Percentiles rank a stretch among this genome's conserved stretches.
Conservation (phyloP, 2,888 invertebrate genomes). For the Lutraria lutraria region DNA sequence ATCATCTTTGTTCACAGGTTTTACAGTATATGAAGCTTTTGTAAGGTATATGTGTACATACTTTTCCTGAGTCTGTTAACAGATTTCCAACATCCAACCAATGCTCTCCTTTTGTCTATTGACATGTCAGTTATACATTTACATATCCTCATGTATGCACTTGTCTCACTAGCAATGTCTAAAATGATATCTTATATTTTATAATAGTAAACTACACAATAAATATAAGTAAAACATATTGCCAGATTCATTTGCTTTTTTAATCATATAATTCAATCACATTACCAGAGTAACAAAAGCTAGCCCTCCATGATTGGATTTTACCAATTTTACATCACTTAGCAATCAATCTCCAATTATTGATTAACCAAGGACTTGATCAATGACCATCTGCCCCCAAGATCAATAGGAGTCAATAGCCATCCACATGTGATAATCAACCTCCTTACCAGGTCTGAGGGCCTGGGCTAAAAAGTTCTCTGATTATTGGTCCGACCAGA, state of each 20-base stretch:
- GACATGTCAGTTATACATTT: slow-evolving; percentile 69
- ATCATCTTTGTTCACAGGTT: too few species aligned
- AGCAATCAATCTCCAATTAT: neutral
- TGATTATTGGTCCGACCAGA: too few species aligned
- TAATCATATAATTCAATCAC: neutral
- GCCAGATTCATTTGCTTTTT: neutral
- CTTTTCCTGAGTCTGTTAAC: neutral
- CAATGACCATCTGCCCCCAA: too few species aligned
- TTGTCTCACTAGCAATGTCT: slow-evolving; percentile 60
- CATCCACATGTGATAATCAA: too few species aligned
- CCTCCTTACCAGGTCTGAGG: too few species aligned
- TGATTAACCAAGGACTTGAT: too few species aligned
- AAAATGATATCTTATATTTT: neutral
- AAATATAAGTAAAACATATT: neutral
- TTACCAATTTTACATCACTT: neutral
- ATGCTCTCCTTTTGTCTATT: slow-evolving; percentile 62
- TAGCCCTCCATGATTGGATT: neutral
- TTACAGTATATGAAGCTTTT: neutral
- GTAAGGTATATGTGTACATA: neutral
- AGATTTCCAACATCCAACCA: slow-evolving; percentile 38
- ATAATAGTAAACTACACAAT: neutral
- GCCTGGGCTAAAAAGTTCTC: too few species aligned
- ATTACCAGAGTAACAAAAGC: neutral
- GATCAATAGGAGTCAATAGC: too few species aligned
- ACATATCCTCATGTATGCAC: slow-evolving; percentile 60